Conservation (phyloP, 2,113 vertebrate genomes). For the Panthera tigris region DNA sequence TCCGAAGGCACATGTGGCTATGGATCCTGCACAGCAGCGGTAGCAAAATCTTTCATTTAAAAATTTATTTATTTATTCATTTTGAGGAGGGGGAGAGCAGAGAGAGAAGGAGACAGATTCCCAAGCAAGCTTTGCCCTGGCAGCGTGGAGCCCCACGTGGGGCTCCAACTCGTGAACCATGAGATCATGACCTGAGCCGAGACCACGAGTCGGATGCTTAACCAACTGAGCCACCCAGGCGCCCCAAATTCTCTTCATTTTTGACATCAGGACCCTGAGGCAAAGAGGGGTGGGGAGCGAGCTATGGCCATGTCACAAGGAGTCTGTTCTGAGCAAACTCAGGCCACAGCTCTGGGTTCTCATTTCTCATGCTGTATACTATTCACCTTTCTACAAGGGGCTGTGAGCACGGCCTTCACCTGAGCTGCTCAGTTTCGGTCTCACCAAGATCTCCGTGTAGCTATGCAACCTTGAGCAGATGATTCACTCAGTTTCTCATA, state of each 20-base stretch:
- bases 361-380: fast-evolving
- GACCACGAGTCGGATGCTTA: too few relatives aligned
- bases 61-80: too few relatives aligned
- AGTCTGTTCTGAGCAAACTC: not conserved
- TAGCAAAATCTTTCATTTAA: not conserved
- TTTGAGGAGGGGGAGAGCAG: too few relatives aligned
- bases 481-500: not conserved
- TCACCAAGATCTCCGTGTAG: not conserved
- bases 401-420: not conserved
- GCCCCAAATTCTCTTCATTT: not conserved
- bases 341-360: not conserved
- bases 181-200: too few relatives aligned
- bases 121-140: too few relatives aligned
- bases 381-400: too few relatives aligned
- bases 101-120: too few relatives aligned
- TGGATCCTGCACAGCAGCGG: too few relatives aligned
- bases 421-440: too few relatives aligned
- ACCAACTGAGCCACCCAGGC: too few relatives aligned
- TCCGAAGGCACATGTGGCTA: fast-evolving
- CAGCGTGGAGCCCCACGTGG: too few relatives aligned
- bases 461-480: not conserved
- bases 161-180: too few relatives aligned
- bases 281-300: not conserved
- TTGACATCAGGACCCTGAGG: not conserved
- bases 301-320: fast-evolving